Evolutionary conservation across 2,888 invertebrate genomes (phyloP), one percentile per base, ranked within the genome.

Genomic region (Agrypnus murinus): DNA sequence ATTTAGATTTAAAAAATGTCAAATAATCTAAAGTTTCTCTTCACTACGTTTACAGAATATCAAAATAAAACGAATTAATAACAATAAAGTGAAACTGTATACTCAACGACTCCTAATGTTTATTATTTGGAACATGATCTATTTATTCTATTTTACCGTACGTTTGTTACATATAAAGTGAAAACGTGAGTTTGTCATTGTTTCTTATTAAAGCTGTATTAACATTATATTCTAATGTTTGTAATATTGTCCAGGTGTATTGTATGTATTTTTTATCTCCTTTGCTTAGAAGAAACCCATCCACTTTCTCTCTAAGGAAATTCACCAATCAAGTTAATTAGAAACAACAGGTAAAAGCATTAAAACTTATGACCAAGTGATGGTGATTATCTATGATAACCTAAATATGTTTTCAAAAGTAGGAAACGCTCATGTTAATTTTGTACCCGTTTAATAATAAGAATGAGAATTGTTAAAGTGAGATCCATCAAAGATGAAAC

Each of bases 401-500:
- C 55, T 55, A 36, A 36, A 36, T 55, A 10, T 17, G 55, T 55
- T 55, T 55, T 36, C 36, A 55, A 55, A 55, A 55, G 55, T 55
- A 55, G 55, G 55, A 19, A 55, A 55, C 15, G 17, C 12, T 2
- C 38, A 55, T 55, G 55, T 55, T 36, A 55, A 55, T 55, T 55
- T 55, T 17, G 55, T 36, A n/a, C 55, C 12, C 7, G 55, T 55
- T 55, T 55, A 38, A 17, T 36, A 55, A 36, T 25, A 25, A 25
- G 25, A 25, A 25, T 25, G 25, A 25, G 50, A 25, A 50, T 50
- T 50, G 50, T 32, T 50, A 25, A 10, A 32, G 31, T 50, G 7
- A 50, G 50, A 9, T 32, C 12, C 10, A 46, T 1, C 3, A 2
- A 10, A 10, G 10, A 46, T 46, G 46, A 3, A 43, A 43, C 25